A percentile compares a stretch with the other conserved stretches of the same genome.
phyloP scores from a whole-genome alignment of 2,113 vertebrate genomes.

The Chaenogobius annularis region DNA sequence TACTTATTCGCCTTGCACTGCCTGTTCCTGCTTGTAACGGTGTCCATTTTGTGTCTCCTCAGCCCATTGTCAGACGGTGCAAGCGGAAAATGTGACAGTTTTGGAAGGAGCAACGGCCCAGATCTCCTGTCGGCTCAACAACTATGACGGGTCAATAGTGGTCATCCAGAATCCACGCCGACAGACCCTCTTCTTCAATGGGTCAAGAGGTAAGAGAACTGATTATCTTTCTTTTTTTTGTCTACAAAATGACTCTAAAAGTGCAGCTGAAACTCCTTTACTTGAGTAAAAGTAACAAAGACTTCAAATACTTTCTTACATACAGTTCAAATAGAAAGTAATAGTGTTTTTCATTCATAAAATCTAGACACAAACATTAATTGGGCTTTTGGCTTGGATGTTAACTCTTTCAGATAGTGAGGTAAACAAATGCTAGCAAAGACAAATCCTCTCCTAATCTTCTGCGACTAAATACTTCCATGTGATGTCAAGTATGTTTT shows the following conservation, averaged over 20 bases:
- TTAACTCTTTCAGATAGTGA: neutral
- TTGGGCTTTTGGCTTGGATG: neutral
- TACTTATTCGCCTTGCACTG: constrained; percentile 15
- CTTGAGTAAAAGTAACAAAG: too few species aligned
- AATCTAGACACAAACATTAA: neutral
- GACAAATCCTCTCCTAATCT: constrained; percentile 5
- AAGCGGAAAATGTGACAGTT: constrained; percentile 91
- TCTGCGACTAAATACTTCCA: constrained; percentile 6
- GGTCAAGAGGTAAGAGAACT: constrained; percentile 81
- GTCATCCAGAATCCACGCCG: constrained; percentile 91
- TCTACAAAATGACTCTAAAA: too few species aligned
- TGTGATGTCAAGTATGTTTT: neutral
- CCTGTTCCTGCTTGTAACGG: constrained; percentile 19
- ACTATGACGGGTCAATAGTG: constrained; percentile 92
- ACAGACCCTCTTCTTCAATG: constrained; percentile 93
- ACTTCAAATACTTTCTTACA: too few species aligned
- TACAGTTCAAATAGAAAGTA: neutral
- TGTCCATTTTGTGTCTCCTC: constrained; percentile 36
- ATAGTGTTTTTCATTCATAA: neutral
- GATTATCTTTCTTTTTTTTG: too few species aligned
- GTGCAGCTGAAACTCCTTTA: too few species aligned
- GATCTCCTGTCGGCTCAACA: constrained; percentile 89
- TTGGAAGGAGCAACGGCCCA: constrained; percentile 87
- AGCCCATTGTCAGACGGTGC: constrained; percentile 84
- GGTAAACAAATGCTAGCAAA: neutral